Percentiles rank a stretch among this genome's conserved stretches.
Evolutionary conservation across 2,113 vertebrate species (phyloP).

Genomic region (Ceyx melanurus): DNA sequence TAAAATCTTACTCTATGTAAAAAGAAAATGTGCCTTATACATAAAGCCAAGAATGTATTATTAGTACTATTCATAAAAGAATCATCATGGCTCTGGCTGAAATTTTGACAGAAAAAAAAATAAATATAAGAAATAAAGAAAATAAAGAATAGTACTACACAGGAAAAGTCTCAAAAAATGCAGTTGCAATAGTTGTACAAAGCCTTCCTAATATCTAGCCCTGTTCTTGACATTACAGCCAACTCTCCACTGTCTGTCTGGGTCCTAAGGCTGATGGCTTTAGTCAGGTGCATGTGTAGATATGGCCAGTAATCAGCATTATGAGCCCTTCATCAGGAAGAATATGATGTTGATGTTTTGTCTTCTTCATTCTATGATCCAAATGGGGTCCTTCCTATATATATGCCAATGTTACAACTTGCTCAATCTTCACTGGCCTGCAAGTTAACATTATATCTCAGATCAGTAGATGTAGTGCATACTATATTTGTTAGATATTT

Average conservation of each 20-base stretch:
- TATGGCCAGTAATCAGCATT: not conserved
- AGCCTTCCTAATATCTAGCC: not conserved
- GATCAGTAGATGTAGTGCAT: not conserved
- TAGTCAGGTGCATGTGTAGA: not conserved
- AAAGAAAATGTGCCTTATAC: not conserved
- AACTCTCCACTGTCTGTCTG: not conserved
- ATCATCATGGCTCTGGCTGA: not conserved
- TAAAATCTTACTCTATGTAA: not conserved
- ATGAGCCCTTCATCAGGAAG: not conserved
- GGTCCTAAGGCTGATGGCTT: not conserved
- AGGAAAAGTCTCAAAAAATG: not conserved
- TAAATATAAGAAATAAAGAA: too few species aligned
- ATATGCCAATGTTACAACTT: not conserved
- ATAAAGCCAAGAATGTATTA: not conserved
- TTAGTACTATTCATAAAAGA: not conserved
- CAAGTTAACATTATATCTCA: not conserved
- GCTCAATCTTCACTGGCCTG: not conserved
- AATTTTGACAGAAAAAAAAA: not conserved
- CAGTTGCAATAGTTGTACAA: not conserved
- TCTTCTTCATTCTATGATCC: not conserved
- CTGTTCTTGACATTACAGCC: not conserved
- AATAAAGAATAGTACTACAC: not conserved
- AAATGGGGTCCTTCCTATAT: not conserved
- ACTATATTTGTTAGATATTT: not conserved
- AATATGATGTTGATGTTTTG: not conserved